These are phyloP conservation scores for Sinella curviseta DNA, from an alignment of 1,140 invertebrate genomes.

Conservation along the genomic window DNA sequence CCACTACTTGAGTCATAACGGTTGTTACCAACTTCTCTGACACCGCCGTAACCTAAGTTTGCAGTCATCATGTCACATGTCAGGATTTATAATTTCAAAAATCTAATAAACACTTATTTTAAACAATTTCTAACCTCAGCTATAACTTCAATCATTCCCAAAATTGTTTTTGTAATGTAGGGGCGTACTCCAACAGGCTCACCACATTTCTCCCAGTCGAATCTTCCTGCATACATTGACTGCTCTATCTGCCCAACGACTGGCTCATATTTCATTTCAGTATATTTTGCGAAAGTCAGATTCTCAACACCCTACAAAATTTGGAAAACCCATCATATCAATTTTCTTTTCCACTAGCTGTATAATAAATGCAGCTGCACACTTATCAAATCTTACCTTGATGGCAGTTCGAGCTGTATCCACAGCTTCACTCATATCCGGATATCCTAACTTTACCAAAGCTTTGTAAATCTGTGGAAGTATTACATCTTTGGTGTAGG, in stretches of 20 bases:
- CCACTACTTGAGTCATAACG: conserved; percentile 81
- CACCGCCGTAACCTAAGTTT: conserved; percentile 76
- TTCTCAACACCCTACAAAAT: conserved; percentile 42
- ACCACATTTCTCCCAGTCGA: conserved; percentile 79
- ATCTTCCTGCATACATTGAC: conserved; percentile 87
- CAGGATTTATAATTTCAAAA: background rate
- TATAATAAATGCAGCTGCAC: too few relatives aligned
- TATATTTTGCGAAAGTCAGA: conserved; percentile 60
- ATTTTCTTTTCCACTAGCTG: background rate
- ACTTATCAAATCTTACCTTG: too few relatives aligned
- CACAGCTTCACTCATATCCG: conserved; percentile 66
- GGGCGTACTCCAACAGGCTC: conserved; percentile 75
- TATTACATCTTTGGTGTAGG: conserved; percentile 73
- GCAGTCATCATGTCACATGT: conserved; percentile 39
- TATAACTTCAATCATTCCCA: conserved; percentile 88
- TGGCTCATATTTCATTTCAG: conserved; percentile 90
- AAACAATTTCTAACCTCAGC: conserved; percentile 70
- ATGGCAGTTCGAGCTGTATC: conserved; percentile 62
- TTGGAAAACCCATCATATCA: conserved; percentile 26
- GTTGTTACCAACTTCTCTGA: conserved; percentile 72
- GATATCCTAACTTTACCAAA: conserved; percentile 69
- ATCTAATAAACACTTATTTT: background rate
- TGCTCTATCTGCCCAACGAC: conserved; percentile 90
- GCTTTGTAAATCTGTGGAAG: conserved; percentile 68
- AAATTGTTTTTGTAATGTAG: conserved; percentile 89